phyloP scores from a whole-genome alignment of 2,113 vertebrate genomes.

The Salvator merianae region DNA sequence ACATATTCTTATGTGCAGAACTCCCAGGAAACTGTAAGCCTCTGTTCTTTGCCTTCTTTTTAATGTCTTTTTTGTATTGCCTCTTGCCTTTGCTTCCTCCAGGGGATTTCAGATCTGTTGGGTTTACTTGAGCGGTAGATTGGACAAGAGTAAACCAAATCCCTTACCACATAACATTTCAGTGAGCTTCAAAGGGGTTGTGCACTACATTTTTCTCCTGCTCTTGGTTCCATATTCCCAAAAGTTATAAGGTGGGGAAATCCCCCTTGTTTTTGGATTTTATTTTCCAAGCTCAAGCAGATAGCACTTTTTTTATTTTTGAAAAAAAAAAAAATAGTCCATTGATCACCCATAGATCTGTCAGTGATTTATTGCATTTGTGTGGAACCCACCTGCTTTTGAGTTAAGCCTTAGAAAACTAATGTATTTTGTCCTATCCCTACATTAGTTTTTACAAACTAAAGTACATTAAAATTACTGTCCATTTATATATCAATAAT shows the following conservation, averaged over 20 bases:
- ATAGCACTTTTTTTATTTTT: neutral
- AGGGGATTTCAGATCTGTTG: slow-evolving; percentile 25
- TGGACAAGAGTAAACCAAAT: slow-evolving; percentile 24
- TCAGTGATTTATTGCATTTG: neutral
- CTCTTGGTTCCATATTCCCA: neutral
- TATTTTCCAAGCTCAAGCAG: neutral
- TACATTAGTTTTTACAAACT: too few species aligned
- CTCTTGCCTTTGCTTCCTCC: neutral
- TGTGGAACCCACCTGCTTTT: neutral
- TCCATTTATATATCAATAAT: too few species aligned
- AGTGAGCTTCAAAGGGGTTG: slow-evolving; percentile 2
- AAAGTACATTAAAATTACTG: too few species aligned
- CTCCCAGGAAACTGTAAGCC: neutral
- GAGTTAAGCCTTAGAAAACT: too few species aligned
- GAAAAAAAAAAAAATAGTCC: neutral
- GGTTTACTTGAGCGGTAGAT: slow-evolving; percentile 13
- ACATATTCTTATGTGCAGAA: slow-evolving; percentile 12
- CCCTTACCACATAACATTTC: neutral
- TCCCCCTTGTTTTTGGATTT: neutral
- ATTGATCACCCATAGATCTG: neutral
- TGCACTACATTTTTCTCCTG: neutral
- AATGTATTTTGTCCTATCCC: too few species aligned
- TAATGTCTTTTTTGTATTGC: neutral
- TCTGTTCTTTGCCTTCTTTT: neutral
- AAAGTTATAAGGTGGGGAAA: fast-evolving